Conservation (phyloP, 2,888 invertebrate species). For the Bombylius major region DNA sequence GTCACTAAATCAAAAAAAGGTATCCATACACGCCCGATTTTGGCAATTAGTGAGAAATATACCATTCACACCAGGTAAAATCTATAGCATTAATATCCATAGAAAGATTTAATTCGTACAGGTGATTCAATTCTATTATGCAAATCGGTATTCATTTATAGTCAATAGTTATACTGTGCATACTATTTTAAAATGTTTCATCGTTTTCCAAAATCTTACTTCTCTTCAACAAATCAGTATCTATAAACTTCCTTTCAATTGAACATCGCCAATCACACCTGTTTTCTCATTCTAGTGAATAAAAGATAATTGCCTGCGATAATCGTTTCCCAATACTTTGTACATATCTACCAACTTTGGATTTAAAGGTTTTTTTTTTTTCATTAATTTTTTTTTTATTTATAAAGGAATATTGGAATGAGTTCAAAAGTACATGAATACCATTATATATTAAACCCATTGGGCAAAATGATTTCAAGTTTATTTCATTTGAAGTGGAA, state of each 20-base stretch:
- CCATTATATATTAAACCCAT: no score
- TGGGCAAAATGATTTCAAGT: background rate
- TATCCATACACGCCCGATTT: no score
- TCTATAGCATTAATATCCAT: no score
- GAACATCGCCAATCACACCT: background rate
- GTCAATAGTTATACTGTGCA: background rate
- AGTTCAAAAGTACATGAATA: no score
- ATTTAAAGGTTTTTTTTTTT: no score
- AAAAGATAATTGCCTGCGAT: conserved; percentile 14
- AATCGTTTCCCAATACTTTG: conserved; percentile 13
- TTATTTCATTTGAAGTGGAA: background rate
- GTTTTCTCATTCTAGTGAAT: conserved; percentile 7
- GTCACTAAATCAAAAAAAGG: no score
- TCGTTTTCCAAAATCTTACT: background rate
- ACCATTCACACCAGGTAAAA: no score
- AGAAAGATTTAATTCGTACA: conserved; percentile 4
- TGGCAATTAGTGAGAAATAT: no score
- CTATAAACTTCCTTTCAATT: background rate
- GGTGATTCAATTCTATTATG: conserved; percentile 15
- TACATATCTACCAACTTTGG: background rate
- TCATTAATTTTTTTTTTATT: no score
- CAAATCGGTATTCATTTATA: conserved; percentile 10
- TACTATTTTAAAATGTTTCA: background rate
- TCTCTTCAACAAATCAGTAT: no score
- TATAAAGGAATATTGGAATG: no score